Base-by-base conservation (phyloP, 2,888 invertebrate genomes). In the Chrysolina haemoptera region DNA sequence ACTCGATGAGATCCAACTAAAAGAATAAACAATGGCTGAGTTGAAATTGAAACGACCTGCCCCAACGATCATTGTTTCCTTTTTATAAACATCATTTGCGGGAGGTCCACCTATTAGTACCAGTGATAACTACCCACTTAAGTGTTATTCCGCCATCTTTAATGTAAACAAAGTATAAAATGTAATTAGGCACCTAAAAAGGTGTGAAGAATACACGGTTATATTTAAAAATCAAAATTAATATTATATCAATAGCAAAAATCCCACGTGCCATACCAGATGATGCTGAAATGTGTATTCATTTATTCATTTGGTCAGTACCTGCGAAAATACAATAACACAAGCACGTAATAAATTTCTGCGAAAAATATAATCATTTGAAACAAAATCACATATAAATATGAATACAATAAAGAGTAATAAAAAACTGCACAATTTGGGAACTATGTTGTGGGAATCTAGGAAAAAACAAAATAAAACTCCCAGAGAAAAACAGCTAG, bases 261-360 rank as follows among this genome's bases (percentile, higher is more conserved):
- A 35, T 53, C 20, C 14, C 20, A n/a, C 35, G 20, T 64, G 68
- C 27, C 27, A 27, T 27, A 27, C 1, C 27, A 27, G 5, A 27
- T 5, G 27, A 1, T 27, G 5, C 2, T 27, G 27, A 27, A 35
- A 62, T 68, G 43, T 50, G 40, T 72, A 72, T 72, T 72, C 43
- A 27, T 68, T 72, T 41, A 35, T 50, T 48, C 46, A 70, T n/a
- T n/a, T n/a, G n/a, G n/a, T n/a, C n/a, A n/a, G n/a, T 71, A 66
- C 66, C 55, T 27, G 5, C 27, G 5, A 27, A 27, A 27, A 27
- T 5, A 1, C 27, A 27, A 27, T 27, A 5, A 1, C 27, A 27
- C 2, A 3, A 27, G 1, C 27, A 27, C 27, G 1, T 27, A 3
- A 27, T 27, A 3, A 5, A 27, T 27, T 27, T 27, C 1, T 27